Conservation (phyloP, 2,797 vertebrate genomes). For the Sparus aurata region DNA sequence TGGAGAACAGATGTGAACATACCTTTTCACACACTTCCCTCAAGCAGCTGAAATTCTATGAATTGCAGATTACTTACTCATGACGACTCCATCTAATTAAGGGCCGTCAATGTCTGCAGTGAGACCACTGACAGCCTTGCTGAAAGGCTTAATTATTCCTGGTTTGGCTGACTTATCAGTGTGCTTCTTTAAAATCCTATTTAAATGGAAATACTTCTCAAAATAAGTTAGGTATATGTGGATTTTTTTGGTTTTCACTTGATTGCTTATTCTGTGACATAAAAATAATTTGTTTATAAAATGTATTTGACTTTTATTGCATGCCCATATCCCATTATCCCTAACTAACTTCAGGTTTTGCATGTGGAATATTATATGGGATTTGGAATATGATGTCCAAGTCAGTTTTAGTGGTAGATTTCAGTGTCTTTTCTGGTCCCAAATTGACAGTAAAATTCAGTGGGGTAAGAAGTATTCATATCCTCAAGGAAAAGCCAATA, state of each 20-base stretch:
- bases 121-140: constrained; percentile 39
- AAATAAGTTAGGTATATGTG: too few relatives aligned
- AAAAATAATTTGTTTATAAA: too few relatives aligned
- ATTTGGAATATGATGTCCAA: background rate
- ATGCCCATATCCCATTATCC: too few relatives aligned
- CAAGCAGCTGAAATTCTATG: constrained; percentile 34
- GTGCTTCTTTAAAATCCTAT: constrained; percentile 17
- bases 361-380: background rate
- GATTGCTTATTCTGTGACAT: too few relatives aligned
- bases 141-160: constrained; percentile 25
- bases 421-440: constrained; percentile 16
- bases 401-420: constrained; percentile 9
- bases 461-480: background rate
- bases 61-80: constrained; percentile 45
- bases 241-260: too few relatives aligned
- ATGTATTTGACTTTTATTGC: too few relatives aligned
- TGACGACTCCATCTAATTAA: constrained; percentile 58
- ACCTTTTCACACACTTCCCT: constrained; percentile 1
- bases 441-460: constrained; percentile 5
- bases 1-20: constrained; percentile 60
- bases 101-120: constrained; percentile 20
- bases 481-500: background rate
- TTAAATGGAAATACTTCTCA: constrained; percentile 10
- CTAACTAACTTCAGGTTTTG: too few relatives aligned
- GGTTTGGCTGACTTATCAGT: constrained; percentile 28